Conservation (phyloP, 2,888 invertebrate species). For the Terebella lapidaria region DNA sequence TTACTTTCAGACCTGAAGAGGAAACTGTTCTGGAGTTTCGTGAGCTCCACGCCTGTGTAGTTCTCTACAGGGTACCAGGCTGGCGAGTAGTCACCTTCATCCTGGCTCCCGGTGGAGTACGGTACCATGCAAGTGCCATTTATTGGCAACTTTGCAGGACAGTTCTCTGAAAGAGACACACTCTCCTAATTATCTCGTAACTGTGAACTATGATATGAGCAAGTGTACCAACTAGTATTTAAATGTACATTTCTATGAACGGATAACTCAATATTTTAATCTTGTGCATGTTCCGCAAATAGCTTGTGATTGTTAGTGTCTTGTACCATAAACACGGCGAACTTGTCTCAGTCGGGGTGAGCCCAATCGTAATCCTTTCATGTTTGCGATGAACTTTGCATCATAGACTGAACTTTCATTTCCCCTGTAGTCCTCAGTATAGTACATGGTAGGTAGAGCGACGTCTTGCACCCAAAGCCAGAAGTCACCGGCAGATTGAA, state of each 20-base stretch:
- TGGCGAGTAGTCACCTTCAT: not conserved
- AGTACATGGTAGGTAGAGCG: not conserved
- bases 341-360: not conserved
- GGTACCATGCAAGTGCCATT: not conserved
- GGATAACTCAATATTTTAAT: too few species aligned
- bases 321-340: not conserved
- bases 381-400: not conserved
- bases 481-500: not conserved
- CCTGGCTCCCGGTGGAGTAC: not conserved
- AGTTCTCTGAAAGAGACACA: not conserved
- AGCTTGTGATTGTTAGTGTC: too few species aligned
- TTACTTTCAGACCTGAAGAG: constrained; percentile 18
- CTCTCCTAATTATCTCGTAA: too few species aligned
- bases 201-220: too few species aligned
- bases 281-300: too few species aligned
- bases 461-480: not conserved
- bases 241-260: too few species aligned
- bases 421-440: not conserved
- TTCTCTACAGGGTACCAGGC: not conserved
- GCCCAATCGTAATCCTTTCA: not conserved
- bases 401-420: not conserved
- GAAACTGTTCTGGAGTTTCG: constrained; percentile 3
- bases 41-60: not conserved
- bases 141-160: not conserved
- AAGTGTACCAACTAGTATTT: not conserved